Conservation (phyloP, 1,140 invertebrate species). For the Bombus ignitus region DNA sequence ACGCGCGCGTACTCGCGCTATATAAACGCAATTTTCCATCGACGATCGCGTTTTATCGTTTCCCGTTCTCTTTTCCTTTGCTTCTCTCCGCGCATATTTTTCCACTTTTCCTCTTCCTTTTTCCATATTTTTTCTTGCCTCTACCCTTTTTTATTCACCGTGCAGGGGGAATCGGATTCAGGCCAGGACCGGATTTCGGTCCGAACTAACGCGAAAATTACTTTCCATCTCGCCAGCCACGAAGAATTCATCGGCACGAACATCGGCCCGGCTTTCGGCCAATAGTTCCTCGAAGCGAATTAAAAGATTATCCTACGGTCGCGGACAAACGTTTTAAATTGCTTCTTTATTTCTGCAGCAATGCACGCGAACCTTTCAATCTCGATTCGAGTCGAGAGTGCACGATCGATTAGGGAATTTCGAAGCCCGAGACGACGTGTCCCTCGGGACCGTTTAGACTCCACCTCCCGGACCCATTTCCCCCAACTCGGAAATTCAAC, state of each 20-base stretch:
- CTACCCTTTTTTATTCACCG: background rate
- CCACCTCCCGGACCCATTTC: constrained; percentile 48
- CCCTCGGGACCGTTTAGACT: constrained; percentile 72
- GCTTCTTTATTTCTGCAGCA: constrained; percentile 65
- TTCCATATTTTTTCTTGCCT: background rate
- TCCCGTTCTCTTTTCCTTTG: background rate
- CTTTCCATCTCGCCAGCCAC: constrained; percentile 37
- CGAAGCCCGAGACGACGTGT: constrained; percentile 67
- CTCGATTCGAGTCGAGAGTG: constrained; percentile 64
- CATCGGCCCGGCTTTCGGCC: background rate
- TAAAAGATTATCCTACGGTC: constrained; percentile 65
- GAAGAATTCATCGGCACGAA: constrained; percentile 44
- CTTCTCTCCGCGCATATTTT: too few species aligned
- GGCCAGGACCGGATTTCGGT: constrained; percentile 8
- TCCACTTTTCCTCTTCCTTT: background rate
- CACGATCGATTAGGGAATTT: constrained; percentile 74
- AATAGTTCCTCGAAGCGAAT: constrained; percentile 63
- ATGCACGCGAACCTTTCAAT: constrained; percentile 71
- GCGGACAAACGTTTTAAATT: constrained; percentile 63
- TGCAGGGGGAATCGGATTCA: background rate
- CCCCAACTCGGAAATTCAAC: constrained; percentile 72
- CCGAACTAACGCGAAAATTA: constrained; percentile 50
- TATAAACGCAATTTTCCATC: constrained; percentile 25
- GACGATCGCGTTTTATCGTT: constrained; percentile 16
- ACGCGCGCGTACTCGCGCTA: background rate